Evolutionary conservation across 2,797 vertebrate genomes (phyloP).

Genomic region (Garrulus glandarius): DNA sequence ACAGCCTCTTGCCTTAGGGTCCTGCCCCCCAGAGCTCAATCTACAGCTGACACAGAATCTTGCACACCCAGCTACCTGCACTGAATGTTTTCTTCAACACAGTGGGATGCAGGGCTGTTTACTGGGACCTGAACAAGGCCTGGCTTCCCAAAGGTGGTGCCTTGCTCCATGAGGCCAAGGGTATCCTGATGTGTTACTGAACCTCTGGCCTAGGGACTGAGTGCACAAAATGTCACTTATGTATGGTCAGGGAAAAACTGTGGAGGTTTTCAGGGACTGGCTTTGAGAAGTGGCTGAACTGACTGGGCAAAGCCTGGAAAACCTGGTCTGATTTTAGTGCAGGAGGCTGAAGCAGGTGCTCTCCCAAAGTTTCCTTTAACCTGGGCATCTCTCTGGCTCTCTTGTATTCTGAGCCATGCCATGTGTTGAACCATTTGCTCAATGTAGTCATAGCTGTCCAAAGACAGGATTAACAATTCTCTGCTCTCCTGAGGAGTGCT

Average conservation of each 20-base stretch:
- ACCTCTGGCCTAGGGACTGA: background rate
- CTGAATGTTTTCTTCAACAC: background rate
- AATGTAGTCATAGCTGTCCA: fast-evolving
- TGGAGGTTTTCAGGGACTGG: background rate
- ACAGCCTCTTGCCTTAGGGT: background rate
- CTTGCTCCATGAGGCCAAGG: background rate
- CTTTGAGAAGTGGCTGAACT: background rate
- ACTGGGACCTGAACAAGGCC: background rate
- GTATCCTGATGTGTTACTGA: background rate
- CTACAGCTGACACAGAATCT: background rate
- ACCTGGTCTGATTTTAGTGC: background rate
- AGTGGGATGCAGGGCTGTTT: background rate
- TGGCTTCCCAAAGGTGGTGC: background rate
- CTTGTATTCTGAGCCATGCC: background rate
- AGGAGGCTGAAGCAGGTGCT: background rate
- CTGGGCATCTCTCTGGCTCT: background rate
- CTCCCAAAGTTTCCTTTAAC: background rate
- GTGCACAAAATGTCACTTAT: fast-evolving
- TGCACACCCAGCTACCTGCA: background rate
- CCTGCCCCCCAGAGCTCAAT: background rate
- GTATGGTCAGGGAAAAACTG: background rate
- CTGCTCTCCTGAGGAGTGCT: background rate
- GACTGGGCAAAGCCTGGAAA: background rate
- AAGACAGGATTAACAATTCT: background rate
- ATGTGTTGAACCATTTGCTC: fast-evolving